Percentiles rank a stretch among this genome's conserved stretches.
Conservation (phyloP, 2,888 invertebrate genomes). For the Conchocele bisecta region DNA sequence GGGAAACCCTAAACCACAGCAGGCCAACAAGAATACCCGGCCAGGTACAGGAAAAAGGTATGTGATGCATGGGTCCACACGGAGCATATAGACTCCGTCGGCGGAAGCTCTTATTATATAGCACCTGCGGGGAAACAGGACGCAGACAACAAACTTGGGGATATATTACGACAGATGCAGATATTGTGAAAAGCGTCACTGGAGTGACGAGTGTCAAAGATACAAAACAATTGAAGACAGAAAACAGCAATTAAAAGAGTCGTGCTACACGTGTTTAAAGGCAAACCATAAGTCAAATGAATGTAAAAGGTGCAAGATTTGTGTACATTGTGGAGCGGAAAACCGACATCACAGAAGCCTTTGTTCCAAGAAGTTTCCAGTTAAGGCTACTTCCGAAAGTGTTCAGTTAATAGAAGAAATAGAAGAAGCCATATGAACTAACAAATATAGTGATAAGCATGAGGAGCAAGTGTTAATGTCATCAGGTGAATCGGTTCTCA, state of each 20-base stretch:
- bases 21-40: background rate
- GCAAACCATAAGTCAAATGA: slow-evolving; percentile 8
- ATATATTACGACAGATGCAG: background rate
- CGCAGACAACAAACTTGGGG: too few species aligned
- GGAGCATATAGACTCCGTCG: too few species aligned
- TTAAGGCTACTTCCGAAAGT: background rate
- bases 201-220: slow-evolving; percentile 12
- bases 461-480: too few species aligned
- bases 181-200: background rate
- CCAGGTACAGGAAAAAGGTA: background rate
- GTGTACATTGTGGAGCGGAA: slow-evolving; percentile 6
- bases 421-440: too few species aligned
- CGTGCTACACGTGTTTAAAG: slow-evolving; percentile 4
- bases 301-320: background rate
- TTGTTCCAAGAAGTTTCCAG: slow-evolving; percentile 19
- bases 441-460: too few species aligned
- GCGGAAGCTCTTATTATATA: too few species aligned
- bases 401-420: slow-evolving; percentile 1
- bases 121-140: too few species aligned
- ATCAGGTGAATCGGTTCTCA: slow-evolving; percentile 1
- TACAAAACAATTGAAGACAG: slow-evolving; percentile 16
- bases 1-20: too few species aligned
- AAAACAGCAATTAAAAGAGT: background rate
- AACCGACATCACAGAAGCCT: slow-evolving; percentile 32
- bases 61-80: too few species aligned